Conservation (phyloP, 2,797 vertebrate genomes). For the Mormyrus proboscirostris region DNA sequence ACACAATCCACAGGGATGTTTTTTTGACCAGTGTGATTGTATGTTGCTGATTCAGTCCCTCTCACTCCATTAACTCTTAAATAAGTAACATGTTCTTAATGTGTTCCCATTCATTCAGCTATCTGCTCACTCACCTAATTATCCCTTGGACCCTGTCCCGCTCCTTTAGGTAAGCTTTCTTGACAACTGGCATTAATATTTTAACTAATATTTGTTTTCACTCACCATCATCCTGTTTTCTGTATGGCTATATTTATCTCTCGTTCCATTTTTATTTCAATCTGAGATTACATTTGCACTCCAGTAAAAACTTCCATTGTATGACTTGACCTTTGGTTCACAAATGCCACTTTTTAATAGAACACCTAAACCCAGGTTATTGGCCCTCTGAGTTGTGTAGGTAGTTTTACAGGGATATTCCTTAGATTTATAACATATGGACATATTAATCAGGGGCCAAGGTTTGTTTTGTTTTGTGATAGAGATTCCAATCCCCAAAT, state of each 20-base stretch:
- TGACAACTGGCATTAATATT: constrained; percentile 8
- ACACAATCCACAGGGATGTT: constrained; percentile 38
- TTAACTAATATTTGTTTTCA: not conserved
- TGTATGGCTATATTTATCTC: not conserved
- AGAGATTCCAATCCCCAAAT: constrained; percentile 48
- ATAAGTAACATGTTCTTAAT: constrained; percentile 54
- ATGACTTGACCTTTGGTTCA: not conserved
- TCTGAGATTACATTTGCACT: not conserved
- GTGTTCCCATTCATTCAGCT: constrained; percentile 32
- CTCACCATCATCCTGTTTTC: not conserved
- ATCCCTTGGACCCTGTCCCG: not conserved
- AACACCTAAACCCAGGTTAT: not conserved
- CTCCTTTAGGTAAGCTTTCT: constrained; percentile 27
- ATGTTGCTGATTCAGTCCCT: constrained; percentile 60
- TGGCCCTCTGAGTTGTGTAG: not conserved
- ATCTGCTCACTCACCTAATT: constrained; percentile 18
- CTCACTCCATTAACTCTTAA: constrained; percentile 55
- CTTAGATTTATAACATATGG: not conserved
- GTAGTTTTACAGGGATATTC: not conserved
- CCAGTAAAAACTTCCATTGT: not conserved
- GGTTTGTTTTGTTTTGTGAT: constrained; percentile 29
- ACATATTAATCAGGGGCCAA: constrained; percentile 4
- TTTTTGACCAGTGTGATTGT: constrained; percentile 33
- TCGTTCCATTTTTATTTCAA: constrained; percentile 1
- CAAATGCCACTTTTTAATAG: constrained; percentile 5